Evolutionary conservation across 2,888 invertebrate genomes (phyloP).

Genomic region (Tuberolachnus salignus): DNA sequence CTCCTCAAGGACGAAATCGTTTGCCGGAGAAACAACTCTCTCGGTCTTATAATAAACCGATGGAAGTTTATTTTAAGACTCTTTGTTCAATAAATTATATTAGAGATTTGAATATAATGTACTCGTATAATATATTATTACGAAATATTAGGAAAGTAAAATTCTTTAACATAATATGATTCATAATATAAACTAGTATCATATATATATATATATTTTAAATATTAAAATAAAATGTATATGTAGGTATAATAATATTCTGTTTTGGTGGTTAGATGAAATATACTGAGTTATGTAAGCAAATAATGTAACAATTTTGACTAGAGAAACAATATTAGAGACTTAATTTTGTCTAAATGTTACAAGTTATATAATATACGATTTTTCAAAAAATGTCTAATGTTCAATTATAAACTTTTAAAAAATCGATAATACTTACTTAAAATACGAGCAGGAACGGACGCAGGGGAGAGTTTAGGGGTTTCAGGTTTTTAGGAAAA

Average conservation of each 20-base stretch:
- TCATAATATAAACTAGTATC: no score
- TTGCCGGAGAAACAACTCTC: constrained; percentile 29
- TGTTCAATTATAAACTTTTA: no score
- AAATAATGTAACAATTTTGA: neutral
- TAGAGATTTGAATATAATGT: neutral
- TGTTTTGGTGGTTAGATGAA: neutral
- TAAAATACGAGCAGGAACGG: no score
- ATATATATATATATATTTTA: no score
- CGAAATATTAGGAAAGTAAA: constrained; percentile 1
- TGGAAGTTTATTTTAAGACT: constrained; percentile 20
- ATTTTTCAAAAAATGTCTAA: no score
- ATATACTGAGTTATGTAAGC: neutral
- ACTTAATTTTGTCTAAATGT: no score
- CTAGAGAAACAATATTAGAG: no score
- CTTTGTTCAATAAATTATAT: neutral
- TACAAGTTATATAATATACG: no score
- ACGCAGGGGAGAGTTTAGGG: no score
- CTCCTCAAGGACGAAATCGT: constrained; percentile 7
- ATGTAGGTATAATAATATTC: neutral
- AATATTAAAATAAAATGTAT: constrained; percentile 6
- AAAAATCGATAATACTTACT: no score
- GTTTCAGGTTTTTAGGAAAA: no score
- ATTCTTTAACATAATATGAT: neutral
- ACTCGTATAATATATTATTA: neutral
- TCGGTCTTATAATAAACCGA: neutral